Evolutionary conservation across 2,113 vertebrate species (phyloP).

Genomic region (Xiphorhynchus elegans): DNA sequence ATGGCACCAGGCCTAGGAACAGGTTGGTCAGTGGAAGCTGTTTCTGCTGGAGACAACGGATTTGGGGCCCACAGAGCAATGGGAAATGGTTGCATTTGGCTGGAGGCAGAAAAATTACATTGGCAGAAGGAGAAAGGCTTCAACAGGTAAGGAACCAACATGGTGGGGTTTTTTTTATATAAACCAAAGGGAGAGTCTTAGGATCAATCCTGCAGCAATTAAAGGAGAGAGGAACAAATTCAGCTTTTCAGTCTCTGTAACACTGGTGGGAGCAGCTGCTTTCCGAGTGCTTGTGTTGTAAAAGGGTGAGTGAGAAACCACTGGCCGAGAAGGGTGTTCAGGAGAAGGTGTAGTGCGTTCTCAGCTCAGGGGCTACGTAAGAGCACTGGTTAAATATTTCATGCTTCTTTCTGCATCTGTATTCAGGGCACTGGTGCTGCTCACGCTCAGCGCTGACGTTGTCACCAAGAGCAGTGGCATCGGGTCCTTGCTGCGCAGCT

Average conservation of each 20-base stretch:
- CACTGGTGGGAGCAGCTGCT: not conserved
- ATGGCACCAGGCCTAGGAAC: not conserved
- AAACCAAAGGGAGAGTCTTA: not conserved
- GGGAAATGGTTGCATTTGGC: not conserved
- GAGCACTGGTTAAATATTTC: not conserved
- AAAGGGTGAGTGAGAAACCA: not conserved
- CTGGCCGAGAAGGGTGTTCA: not conserved
- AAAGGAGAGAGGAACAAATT: not conserved
- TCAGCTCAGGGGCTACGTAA: not conserved
- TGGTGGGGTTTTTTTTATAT: no score
- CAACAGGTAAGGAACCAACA: not conserved
- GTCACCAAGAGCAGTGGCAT: slow-evolving; percentile 14
- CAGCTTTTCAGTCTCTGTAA: not conserved
- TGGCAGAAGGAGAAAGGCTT: not conserved
- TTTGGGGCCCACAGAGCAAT: not conserved
- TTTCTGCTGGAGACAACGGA: not conserved
- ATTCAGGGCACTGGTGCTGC: not conserved
- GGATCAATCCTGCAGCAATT: not conserved
- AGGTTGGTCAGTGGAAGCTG: not conserved
- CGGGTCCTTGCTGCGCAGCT: not conserved
- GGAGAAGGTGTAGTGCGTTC: not conserved
- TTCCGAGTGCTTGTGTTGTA: not conserved
- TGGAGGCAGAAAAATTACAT: not conserved
- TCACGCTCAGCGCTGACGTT: not conserved
- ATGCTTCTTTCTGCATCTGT: not conserved